A percentile compares a stretch with the other conserved stretches of the same genome.
phyloP scores from a whole-genome alignment of 2,797 vertebrate genomes.

The Lepidocolaptes lacrymiger region DNA sequence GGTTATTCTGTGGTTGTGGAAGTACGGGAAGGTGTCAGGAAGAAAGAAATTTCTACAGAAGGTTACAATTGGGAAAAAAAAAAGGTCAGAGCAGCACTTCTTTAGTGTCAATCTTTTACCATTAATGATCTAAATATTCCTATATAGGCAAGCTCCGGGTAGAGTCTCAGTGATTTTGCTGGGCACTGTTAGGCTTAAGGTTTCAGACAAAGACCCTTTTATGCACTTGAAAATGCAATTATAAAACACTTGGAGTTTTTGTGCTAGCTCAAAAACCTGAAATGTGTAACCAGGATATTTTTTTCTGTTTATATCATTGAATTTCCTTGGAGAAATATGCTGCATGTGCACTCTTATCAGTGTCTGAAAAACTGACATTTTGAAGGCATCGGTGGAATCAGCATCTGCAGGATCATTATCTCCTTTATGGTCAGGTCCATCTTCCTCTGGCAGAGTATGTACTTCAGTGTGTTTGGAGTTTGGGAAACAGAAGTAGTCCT shows the following conservation, averaged over 20 bases:
- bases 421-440: background rate
- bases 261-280: background rate
- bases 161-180: background rate
- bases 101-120: background rate
- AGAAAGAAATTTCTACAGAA: background rate
- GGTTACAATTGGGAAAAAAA: background rate
- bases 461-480: background rate
- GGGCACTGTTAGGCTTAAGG: background rate
- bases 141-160: background rate
- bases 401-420: background rate
- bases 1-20: background rate
- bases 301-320: background rate
- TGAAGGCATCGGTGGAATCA: background rate
- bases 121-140: background rate
- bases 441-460: rapidly evolving
- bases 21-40: background rate
- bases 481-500: background rate
- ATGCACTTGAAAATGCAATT: background rate
- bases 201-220: background rate
- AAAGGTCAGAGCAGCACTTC: background rate
- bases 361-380: background rate
- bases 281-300: background rate
- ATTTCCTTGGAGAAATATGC: background rate
- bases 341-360: background rate
- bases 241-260: background rate